Evolutionary conservation across 2,888 invertebrate species (phyloP).

Genomic region (Nemotelus pantherinus): DNA sequence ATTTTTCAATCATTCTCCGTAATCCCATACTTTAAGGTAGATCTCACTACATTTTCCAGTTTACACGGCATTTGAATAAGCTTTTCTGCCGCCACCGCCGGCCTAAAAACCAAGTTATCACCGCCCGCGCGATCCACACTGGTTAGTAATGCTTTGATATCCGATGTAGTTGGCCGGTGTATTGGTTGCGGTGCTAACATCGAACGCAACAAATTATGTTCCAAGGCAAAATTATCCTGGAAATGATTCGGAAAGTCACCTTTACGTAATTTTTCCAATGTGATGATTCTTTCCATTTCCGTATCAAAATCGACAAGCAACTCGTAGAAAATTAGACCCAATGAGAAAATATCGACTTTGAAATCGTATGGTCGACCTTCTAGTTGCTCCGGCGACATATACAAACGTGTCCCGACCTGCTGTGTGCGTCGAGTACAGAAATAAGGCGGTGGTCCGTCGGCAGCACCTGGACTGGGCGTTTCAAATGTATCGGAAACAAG

Average conservation of each 20-base stretch:
- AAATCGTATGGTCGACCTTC: constrained; percentile 79
- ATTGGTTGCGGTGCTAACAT: constrained; percentile 82
- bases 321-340: constrained; percentile 95
- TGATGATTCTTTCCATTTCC: constrained; percentile 85
- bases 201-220: constrained; percentile 75
- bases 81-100: background rate
- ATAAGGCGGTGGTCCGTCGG: constrained; percentile 52
- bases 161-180: constrained; percentile 79
- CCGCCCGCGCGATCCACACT: background rate
- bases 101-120: background rate
- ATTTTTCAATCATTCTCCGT: constrained; percentile 7
- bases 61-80: constrained; percentile 2
- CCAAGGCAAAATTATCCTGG: constrained; percentile 70
- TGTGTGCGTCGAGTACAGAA: constrained; percentile 67
- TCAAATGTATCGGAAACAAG: constrained; percentile 90
- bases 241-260: constrained; percentile 78
- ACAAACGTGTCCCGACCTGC: constrained; percentile 86
- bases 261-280: constrained; percentile 73
- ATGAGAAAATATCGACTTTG: constrained; percentile 95
- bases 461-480: constrained; percentile 62
- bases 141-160: constrained; percentile 65
- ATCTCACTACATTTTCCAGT: constrained; percentile 26
- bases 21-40: constrained; percentile 17
- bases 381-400: constrained; percentile 98
- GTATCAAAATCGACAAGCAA: constrained; percentile 89